These are phyloP conservation scores for Laothoe populi DNA, from an alignment of 2,888 invertebrate species.

Conservation along the genomic window DNA sequence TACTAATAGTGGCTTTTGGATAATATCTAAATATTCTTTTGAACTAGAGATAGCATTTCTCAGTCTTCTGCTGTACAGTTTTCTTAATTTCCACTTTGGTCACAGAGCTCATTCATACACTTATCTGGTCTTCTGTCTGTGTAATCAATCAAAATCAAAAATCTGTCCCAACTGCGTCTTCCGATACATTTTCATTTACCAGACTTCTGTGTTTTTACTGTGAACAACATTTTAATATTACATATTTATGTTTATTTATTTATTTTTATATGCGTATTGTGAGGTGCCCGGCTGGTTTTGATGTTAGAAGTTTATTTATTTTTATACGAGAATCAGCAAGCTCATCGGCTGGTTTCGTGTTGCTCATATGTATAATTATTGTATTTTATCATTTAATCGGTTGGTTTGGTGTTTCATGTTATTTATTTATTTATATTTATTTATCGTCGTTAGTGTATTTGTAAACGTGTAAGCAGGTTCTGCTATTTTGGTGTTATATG, in stretches of 20 bases:
- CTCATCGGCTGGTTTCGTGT: conserved; percentile 3
- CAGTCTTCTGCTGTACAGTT: neutral
- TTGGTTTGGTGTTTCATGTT: conserved; percentile 9
- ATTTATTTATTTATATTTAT: too few relatives aligned
- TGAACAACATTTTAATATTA: neutral
- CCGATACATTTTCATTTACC: neutral
- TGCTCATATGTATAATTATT: too few relatives aligned
- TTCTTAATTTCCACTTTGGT: neutral
- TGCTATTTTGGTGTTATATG: neutral
- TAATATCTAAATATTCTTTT: too few relatives aligned
- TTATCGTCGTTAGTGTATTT: neutral
- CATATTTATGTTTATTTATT: neutral
- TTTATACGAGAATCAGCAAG: conserved; percentile 4
- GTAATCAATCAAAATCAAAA: too few relatives aligned
- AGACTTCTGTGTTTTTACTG: neutral
- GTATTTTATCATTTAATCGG: too few relatives aligned
- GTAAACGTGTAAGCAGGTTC: neutral
- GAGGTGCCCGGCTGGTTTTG: conserved; percentile 9
- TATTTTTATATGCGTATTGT: conserved; percentile 1
- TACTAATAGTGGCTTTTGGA: too few relatives aligned
- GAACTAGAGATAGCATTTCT: too few relatives aligned
- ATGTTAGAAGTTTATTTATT: conserved; percentile 10
- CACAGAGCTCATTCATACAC: neutral
- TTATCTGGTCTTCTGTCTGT: neutral
- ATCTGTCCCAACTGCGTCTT: neutral